These are phyloP conservation scores for Zoanthus solanderi DNA, from an alignment of 92 coral and sea anemone species.

Conservation along the genomic window DNA sequence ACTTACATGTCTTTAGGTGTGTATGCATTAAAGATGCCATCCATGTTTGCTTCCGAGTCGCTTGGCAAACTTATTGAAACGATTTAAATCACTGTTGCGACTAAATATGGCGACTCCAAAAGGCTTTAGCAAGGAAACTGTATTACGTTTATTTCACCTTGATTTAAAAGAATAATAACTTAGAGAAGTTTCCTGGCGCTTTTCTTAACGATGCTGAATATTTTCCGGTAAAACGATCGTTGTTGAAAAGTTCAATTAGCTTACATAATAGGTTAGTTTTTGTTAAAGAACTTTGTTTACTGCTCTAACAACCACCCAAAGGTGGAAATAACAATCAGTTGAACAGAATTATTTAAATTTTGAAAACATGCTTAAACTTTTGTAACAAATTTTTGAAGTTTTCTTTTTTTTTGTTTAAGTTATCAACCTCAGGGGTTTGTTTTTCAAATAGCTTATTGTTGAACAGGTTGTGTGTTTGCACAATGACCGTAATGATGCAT, in stretches of 20 bases:
- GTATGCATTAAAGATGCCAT: not conserved
- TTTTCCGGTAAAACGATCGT: slow-evolving; percentile 48
- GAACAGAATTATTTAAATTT: not conserved
- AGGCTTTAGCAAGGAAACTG: not conserved
- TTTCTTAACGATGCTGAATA: slow-evolving; percentile 38
- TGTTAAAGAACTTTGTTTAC: not conserved
- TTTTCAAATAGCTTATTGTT: not conserved
- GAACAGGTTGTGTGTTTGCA: not conserved
- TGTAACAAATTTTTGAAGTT: not conserved
- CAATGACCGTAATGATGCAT: not conserved
- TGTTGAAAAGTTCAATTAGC: slow-evolving; percentile 24
- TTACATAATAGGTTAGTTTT: not conserved
- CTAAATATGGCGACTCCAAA: not conserved
- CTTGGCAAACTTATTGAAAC: not conserved
- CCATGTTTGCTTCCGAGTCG: not conserved
- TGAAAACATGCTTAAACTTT: not conserved
- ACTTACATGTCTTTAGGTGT: not conserved
- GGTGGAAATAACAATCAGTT: not conserved
- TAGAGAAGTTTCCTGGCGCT: slow-evolving; percentile 23
- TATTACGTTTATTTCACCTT: slow-evolving; percentile 16
- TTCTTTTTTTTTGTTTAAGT: not conserved
- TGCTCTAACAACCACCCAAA: not conserved
- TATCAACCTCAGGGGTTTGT: not conserved
- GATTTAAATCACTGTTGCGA: not conserved
- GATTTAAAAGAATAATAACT: slow-evolving; percentile 32